Conservation (phyloP, 2,888 invertebrate species). For the Notodonta ziczac region DNA sequence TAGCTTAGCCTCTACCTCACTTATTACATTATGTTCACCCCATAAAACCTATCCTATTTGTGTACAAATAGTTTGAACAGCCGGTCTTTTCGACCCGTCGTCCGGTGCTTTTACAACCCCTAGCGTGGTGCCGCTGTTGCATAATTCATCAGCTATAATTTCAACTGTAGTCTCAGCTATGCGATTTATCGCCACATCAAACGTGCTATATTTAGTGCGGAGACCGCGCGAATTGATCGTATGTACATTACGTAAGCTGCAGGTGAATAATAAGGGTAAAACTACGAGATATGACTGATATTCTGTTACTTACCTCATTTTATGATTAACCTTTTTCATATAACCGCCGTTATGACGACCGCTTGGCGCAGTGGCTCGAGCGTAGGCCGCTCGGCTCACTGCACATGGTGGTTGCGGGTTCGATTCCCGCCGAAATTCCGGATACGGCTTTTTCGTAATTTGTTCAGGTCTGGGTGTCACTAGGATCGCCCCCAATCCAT, state of each 20-base stretch:
- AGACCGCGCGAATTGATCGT: conserved; percentile 46
- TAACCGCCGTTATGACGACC: too few relatives aligned
- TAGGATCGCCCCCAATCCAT: too few relatives aligned
- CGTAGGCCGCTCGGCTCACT: too few relatives aligned
- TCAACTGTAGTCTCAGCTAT: conserved; percentile 67
- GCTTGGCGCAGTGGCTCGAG: too few relatives aligned
- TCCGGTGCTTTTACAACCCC: conserved; percentile 68
- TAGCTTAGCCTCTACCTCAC: background rate
- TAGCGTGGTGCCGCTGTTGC: conserved; percentile 65
- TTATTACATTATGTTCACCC: conserved; percentile 19
- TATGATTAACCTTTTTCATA: too few relatives aligned
- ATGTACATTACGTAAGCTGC: background rate
- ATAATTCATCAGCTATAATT: conserved; percentile 81
- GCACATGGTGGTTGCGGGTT: too few relatives aligned
- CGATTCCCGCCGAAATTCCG: too few relatives aligned
- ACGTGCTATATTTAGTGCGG: conserved; percentile 46
- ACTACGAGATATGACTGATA: too few relatives aligned
- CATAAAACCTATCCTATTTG: conserved; percentile 33
- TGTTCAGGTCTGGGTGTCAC: too few relatives aligned
- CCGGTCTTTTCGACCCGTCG: conserved; percentile 36
- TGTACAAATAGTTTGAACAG: conserved; percentile 41
- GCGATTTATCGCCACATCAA: conserved; percentile 71
- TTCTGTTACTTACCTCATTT: too few relatives aligned
- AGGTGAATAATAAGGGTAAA: background rate
- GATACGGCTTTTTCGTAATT: too few relatives aligned